Percentiles rank a stretch among this genome's conserved stretches.
phyloP scores from a whole-genome alignment of 2,113 vertebrate genomes.

The Odocoileus hemionus region DNA sequence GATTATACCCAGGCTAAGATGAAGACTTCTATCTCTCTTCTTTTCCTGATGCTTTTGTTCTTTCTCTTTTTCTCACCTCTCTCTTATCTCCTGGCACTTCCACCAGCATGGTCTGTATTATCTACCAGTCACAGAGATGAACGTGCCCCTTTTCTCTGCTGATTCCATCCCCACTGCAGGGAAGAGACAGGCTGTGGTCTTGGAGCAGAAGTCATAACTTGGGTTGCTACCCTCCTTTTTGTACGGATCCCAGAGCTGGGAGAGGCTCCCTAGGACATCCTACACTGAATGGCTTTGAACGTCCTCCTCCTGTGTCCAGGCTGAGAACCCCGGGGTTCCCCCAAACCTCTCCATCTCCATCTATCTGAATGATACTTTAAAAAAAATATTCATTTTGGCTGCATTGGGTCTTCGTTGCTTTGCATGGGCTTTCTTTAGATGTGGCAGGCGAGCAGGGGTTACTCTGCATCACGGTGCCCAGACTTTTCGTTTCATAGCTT shows the following conservation, averaged over 20 bases:
- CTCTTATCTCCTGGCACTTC: conserved; percentile 17
- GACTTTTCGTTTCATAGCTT: neutral
- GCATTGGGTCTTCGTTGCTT: neutral
- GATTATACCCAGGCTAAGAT: neutral
- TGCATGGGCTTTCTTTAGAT: neutral
- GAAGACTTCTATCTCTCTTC: neutral
- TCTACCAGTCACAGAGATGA: neutral
- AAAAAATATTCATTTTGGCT: neutral
- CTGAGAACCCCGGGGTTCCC: neutral
- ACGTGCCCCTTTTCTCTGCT: neutral
- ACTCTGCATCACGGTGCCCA: neutral
- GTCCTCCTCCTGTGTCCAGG: neutral
- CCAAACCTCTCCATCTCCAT: neutral
- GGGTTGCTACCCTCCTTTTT: neutral
- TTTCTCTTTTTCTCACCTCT: neutral
- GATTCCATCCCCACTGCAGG: neutral
- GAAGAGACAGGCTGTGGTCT: neutral
- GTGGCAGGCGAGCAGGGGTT: neutral
- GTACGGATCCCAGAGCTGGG: neutral
- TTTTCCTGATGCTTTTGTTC: neutral
- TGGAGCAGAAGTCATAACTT: neutral
- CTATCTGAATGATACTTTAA: neutral
- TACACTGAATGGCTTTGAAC: neutral
- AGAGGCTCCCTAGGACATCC: neutral
- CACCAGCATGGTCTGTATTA: conserved; percentile 16